A percentile compares a stretch with the other conserved stretches of the same genome.
These are phyloP conservation scores for Ormyrus nitidulus DNA, from an alignment of 2,888 invertebrate genomes.

Conservation along the genomic window DNA sequence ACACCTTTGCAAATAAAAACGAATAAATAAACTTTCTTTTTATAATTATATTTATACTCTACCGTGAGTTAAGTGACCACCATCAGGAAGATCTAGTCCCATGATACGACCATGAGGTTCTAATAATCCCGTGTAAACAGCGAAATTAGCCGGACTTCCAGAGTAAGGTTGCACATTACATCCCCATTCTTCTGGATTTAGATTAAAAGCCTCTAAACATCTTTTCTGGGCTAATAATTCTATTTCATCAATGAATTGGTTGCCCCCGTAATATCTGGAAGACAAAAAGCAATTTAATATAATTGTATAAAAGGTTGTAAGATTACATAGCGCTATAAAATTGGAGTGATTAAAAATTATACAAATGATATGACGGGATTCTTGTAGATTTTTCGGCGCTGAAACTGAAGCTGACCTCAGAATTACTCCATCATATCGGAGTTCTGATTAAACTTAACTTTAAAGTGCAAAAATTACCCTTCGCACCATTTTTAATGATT, in stretches of 20 bases:
- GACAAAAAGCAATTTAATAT: too few species aligned
- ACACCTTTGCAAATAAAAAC: too few species aligned
- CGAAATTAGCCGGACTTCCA: constrained; percentile 94
- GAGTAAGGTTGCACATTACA: constrained; percentile 99
- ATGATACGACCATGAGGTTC: constrained; percentile 97
- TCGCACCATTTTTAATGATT: too few species aligned
- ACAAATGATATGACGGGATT: too few species aligned
- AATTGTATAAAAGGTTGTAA: too few species aligned
- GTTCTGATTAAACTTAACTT: too few species aligned
- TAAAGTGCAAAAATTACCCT: too few species aligned
- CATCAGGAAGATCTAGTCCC: constrained; percentile 97
- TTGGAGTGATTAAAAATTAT: too few species aligned
- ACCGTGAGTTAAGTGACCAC: constrained; percentile 95
- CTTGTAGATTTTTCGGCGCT: too few species aligned
- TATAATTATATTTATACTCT: constrained; percentile 31
- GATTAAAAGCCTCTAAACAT: constrained; percentile 87
- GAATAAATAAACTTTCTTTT: background rate
- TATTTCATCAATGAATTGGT: constrained; percentile 95
- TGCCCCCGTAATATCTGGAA: constrained; percentile 96
- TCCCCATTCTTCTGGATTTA: constrained; percentile 93
- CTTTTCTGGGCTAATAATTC: constrained; percentile 93
- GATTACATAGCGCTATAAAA: too few species aligned
- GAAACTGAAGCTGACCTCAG: too few species aligned
- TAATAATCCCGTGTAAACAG: constrained; percentile 93
- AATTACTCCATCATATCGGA: too few species aligned